These are phyloP conservation scores for Eupsilia transversa DNA, from an alignment of 2,888 invertebrate genomes.

Conservation along the genomic window DNA sequence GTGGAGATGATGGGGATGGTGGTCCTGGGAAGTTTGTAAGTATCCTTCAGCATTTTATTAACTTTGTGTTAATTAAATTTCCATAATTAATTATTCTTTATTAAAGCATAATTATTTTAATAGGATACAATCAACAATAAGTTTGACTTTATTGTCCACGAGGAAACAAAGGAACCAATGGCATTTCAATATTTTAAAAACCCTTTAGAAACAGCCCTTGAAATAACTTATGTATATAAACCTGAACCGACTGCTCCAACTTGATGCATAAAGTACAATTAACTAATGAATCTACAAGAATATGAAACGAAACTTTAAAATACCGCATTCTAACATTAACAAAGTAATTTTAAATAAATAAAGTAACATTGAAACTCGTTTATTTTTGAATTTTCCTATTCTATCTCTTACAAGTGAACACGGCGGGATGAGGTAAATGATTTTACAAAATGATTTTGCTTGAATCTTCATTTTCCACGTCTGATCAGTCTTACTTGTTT, in stretches of 20 bases:
- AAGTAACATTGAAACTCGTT: conserved; percentile 68
- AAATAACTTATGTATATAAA: conserved; percentile 66
- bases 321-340: conserved; percentile 21
- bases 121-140: conserved; percentile 54
- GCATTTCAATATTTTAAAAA: conserved; percentile 25
- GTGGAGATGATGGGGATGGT: conserved; percentile 50
- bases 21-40: conserved; percentile 72
- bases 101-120: conserved; percentile 38
- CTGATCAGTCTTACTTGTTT: conserved; percentile 28
- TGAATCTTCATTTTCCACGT: conserved; percentile 82
- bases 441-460: conserved; percentile 41
- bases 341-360: conserved; percentile 67
- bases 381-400: conserved; percentile 42
- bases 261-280: conserved; percentile 52
- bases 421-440: conserved; percentile 78
- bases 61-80: neutral
- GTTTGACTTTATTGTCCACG: conserved; percentile 13
- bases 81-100: neutral
- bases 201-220: conserved; percentile 78
- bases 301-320: conserved; percentile 6
- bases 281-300: conserved; percentile 17
- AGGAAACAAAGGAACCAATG: conserved; percentile 22
- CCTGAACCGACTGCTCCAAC: conserved; percentile 74
- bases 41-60: conserved; percentile 50
- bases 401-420: conserved; percentile 81